Percentiles rank a stretch among this genome's conserved stretches.
phyloP scores from a whole-genome alignment of 2,113 vertebrate species.

The Calidris pugnax region DNA sequence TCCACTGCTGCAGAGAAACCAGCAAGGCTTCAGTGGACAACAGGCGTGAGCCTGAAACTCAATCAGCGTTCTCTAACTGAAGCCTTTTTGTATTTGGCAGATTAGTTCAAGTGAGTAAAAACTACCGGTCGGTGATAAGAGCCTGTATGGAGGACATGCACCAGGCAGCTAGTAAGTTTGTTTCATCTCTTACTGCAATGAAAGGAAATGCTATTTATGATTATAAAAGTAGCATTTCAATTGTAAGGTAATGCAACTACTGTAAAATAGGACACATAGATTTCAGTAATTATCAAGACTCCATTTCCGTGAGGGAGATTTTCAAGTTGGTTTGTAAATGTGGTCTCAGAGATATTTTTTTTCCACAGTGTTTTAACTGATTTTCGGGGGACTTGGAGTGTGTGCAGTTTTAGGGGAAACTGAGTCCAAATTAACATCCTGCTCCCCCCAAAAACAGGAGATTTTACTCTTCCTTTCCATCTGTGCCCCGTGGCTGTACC shows the following conservation, averaged over 20 bases:
- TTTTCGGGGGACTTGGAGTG: not conserved
- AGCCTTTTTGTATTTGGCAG: constrained; percentile 69
- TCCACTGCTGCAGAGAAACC: not conserved
- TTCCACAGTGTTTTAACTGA: rapidly evolving
- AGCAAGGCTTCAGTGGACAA: not conserved
- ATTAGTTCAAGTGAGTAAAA: constrained; percentile 94
- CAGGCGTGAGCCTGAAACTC: not conserved
- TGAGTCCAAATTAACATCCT: not conserved
- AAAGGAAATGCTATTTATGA: not conserved
- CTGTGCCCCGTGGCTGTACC: not conserved
- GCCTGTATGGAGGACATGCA: constrained; percentile 97
- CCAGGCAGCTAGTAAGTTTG: constrained; percentile 80
- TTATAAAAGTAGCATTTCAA: not conserved
- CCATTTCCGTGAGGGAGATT: not conserved
- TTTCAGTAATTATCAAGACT: not conserved
- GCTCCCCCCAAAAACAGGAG: not conserved
- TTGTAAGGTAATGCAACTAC: not conserved
- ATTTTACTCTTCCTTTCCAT: not conserved
- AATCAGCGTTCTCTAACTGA: not conserved
- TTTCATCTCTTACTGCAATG: not conserved
- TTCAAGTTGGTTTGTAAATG: not conserved
- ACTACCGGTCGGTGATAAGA: constrained; percentile 93
- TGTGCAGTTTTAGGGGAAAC: not conserved
- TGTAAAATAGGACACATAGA: not conserved
- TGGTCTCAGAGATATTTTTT: not conserved